Evolutionary conservation across 2,888 invertebrate genomes (phyloP).

Genomic region (Sesia bembeciformis): DNA sequence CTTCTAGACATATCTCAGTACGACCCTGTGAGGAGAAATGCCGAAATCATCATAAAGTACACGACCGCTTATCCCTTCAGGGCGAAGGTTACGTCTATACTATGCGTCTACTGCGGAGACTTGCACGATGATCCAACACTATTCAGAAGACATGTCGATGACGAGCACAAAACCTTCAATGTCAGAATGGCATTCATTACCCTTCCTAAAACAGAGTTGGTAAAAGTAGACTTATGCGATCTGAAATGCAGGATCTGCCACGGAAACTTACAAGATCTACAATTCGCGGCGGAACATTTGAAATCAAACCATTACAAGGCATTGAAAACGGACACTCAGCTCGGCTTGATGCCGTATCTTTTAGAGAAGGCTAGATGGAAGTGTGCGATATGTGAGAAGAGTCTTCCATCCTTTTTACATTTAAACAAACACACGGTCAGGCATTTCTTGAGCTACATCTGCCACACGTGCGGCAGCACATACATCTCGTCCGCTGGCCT

Average conservation of each 20-base stretch:
- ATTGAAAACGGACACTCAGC: constrained; percentile 1
- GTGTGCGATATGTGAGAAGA: constrained; percentile 6
- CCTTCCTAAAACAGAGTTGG: constrained; percentile 6
- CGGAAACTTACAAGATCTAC: constrained; percentile 1
- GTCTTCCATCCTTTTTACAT: constrained; percentile 6
- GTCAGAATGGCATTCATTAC: constrained; percentile 4
- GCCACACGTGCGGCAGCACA: constrained; percentile 9
- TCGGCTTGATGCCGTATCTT: constrained; percentile 8
- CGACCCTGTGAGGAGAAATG: constrained; percentile 20
- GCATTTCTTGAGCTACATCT: constrained; percentile 9
- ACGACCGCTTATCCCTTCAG: constrained; percentile 20
- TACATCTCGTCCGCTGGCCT: constrained; percentile 8
- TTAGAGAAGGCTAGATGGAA: constrained; percentile 3
- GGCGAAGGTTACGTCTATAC: constrained; percentile 12
- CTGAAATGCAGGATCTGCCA: constrained; percentile 8
- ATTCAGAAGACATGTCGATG: constrained; percentile 9
- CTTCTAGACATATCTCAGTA: not conserved
- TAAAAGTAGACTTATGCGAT: constrained; percentile 9
- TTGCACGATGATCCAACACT: constrained; percentile 4
- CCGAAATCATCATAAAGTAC: constrained; percentile 16
- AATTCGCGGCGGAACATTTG: constrained; percentile 4
- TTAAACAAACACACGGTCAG: constrained; percentile 10
- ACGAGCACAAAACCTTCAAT: constrained; percentile 6
- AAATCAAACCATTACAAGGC: constrained; percentile 3
- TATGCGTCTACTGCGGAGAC: constrained; percentile 13